Evolutionary conservation across 2,888 invertebrate species (phyloP), one percentile per base, ranked within the genome.

Genomic region (Callyntrura sp.): DNA sequence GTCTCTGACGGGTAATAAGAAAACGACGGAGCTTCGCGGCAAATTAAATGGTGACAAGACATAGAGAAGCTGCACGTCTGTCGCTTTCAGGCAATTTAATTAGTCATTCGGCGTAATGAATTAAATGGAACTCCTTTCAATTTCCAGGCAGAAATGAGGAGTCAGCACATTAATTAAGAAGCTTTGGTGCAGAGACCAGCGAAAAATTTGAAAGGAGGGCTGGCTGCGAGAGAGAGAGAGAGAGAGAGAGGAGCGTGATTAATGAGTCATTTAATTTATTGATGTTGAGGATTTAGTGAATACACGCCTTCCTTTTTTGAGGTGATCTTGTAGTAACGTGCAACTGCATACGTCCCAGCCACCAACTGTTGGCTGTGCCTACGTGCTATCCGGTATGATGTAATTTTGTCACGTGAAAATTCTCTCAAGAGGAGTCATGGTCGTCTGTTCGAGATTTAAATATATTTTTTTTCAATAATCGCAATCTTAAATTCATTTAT

Each of bases 401-500:
- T n/a, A n/a, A n/a, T n/a, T n/a, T n/a, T n/a, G n/a, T n/a, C n/a
- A n/a, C n/a, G n/a, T n/a, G n/a, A n/a, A n/a, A n/a, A n/a, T n/a
- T n/a, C n/a, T n/a, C n/a, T n/a, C n/a, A n/a, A n/a, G n/a, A n/a
- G n/a, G n/a, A 35, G 3, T 8, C 14, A 14, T 55, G 55, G 70
- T 70, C 70, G 43, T 70, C 17, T 70, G 70, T n/a, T n/a, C n/a
- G 9, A 70, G 14, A 68, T 14, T 8, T 2, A 62, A 9, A 11
- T 17, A 8, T 60, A 65, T 35, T 70, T n/a, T 70, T 0, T 43
- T 14, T 35, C 35, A 35, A n/a, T 35, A 28, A 35, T 25, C 28
- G 17, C 43, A 35, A 35, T n/a, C 28, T 43, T 9, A 43, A n/a
- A 65, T 65, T 28, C 14, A 73, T 73, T 73, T 48, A 73, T 73